Conservation (phyloP, 1,140 invertebrate species). For the Hermetia illucens region DNA sequence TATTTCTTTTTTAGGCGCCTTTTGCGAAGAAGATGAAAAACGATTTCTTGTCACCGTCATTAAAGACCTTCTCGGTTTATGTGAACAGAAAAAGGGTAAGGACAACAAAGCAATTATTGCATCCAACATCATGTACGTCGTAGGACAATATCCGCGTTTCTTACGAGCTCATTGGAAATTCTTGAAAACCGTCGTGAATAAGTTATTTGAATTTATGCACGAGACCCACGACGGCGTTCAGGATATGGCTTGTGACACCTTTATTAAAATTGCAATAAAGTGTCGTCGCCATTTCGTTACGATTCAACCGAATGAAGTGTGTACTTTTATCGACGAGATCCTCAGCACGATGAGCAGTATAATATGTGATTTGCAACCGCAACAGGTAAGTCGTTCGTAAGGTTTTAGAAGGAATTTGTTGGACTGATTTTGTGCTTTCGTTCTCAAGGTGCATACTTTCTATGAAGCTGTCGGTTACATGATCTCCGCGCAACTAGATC, state of each 20-base stretch:
- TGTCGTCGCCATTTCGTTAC: conserved; percentile 96
- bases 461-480: conserved; percentile 99
- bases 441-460: conserved; percentile 87
- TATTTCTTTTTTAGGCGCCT: conserved; percentile 25
- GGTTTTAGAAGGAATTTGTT: not conserved
- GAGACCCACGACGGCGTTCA: conserved; percentile 99
- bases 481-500: conserved; percentile 91
- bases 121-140: conserved; percentile 99
- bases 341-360: conserved; percentile 90
- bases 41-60: conserved; percentile 98
- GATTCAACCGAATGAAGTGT: conserved; percentile 87
- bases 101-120: conserved; percentile 99
- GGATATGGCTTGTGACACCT: conserved; percentile 99
- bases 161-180: conserved; percentile 99
- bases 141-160: conserved; percentile 98
- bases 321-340: conserved; percentile 99
- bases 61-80: conserved; percentile 93
- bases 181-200: conserved; percentile 99
- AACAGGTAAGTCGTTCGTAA: conserved; percentile 52
- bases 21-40: conserved; percentile 95
- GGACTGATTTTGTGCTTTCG: not conserved
- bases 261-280: conserved; percentile 99
- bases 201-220: conserved; percentile 99
- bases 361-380: conserved; percentile 96
- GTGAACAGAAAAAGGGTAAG: conserved; percentile 99